These are phyloP conservation scores for Megaustenia siamemsis DNA, from an alignment of 2,888 invertebrate genomes.

Conservation along the genomic window DNA sequence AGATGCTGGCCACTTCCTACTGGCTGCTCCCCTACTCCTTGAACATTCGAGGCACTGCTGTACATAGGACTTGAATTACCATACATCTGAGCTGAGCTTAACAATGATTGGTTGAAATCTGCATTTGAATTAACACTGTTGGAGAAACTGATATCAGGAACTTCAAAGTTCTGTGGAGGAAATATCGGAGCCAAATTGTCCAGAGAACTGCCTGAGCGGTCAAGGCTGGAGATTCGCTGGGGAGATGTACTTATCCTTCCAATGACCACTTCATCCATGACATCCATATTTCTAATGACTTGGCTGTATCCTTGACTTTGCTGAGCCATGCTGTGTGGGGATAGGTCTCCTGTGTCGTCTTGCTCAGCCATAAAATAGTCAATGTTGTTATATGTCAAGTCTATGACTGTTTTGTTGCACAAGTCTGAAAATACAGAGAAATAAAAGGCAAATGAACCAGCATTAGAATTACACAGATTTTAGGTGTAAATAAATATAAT, in stretches of 20 bases:
- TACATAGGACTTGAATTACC: constrained; percentile 76
- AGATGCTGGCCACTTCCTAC: background rate
- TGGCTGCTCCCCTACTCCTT: background rate
- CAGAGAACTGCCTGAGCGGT: constrained; percentile 26
- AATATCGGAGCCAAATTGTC: constrained; percentile 72
- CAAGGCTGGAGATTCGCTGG: constrained; percentile 4
- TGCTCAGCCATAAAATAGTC: constrained; percentile 3
- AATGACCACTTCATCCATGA: background rate
- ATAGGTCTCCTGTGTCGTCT: background rate
- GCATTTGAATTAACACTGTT: constrained; percentile 59
- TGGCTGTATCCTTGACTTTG: constrained; percentile 10
- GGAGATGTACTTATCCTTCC: background rate
- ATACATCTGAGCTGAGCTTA: constrained; percentile 33
- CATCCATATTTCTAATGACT: background rate
- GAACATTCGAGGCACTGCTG: constrained; percentile 31
- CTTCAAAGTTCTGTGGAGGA: constrained; percentile 78
- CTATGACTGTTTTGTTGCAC: background rate
- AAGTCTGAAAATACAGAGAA: background rate
- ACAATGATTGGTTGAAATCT: constrained; percentile 52
- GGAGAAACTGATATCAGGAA: constrained; percentile 76
- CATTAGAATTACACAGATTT: background rate
- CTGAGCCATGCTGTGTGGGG: background rate
- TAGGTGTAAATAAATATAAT: background rate
- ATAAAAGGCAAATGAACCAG: background rate
- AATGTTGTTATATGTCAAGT: background rate